A percentile compares a stretch with the other conserved stretches of the same genome.
Conservation (phyloP, 2,888 invertebrate species). For the Oligia latruncula region DNA sequence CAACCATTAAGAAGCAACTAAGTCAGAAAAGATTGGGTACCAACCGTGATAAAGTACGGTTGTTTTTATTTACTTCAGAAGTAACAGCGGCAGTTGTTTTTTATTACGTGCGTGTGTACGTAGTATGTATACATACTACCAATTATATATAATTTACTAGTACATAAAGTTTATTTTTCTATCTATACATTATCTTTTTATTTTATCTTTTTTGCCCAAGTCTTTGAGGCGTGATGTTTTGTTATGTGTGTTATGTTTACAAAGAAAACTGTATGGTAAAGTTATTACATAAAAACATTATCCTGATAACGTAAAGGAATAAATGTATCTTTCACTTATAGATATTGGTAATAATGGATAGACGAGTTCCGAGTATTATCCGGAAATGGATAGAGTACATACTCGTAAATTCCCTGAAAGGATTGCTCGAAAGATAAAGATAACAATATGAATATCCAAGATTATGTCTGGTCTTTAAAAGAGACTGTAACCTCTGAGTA, state of each 20-base stretch:
- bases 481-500: too few species aligned
- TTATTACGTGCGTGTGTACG: background rate
- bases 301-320: background rate
- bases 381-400: background rate
- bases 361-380: background rate
- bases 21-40: constrained; percentile 10
- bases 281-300: background rate
- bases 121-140: background rate
- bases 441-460: constrained; percentile 10
- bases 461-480: too few species aligned
- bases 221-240: background rate
- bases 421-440: background rate
- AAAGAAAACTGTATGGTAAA: background rate
- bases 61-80: constrained; percentile 35
- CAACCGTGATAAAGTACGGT: constrained; percentile 23
- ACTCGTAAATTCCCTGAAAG: constrained; percentile 7
- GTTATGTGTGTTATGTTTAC: background rate
- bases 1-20: constrained; percentile 40
- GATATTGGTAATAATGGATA: constrained; percentile 9
- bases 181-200: too few species aligned
- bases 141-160: background rate
- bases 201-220: background rate
- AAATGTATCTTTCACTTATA: constrained; percentile 3
- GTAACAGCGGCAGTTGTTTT: background rate
- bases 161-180: background rate